Base-by-base conservation (phyloP, 2,797 vertebrate genomes). In the Ispidina lecontei region DNA sequence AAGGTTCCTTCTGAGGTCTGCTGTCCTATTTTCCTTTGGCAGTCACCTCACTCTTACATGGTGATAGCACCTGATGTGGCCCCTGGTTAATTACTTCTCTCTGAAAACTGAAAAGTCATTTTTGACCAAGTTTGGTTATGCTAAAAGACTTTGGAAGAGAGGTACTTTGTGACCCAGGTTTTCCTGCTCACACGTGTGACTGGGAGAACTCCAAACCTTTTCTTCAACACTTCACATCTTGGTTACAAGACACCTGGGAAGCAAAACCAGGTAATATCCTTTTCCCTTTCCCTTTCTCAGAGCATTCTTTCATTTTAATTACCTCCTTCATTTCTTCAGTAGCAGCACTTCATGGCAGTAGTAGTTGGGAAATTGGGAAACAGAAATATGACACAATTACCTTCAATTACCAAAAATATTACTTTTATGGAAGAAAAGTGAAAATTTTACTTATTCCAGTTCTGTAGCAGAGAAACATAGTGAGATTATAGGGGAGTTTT, bases 321-420 rank as follows among this genome's bases (percentile, higher is more conserved):
- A 71, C 39, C 69, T 88, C 63, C 47, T 88, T 26, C 0, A 0
- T 77, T 77, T 33, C 12, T 62, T 52, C 4, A 3, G 46, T 11
- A 78, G 39, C 43, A 90, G 73, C n/a, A 41, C 23, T 70, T 90
- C 44, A 67, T 49, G 31, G n/a, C 43, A 56, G 52, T 60, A 25
- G 29, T 6, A 84, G 16, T 22, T 18, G 2, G 54, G 49, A 87
- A 89, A 65, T 1, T 46, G 80, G 63, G 59, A 88, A 89, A 94
- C 44, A 83, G 49, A 93, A 95, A 91, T 85, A 90, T 69, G 90
- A 94, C 93, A 88, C 86, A 65, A 73, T 85, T 89, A 89, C 67
- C 85, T 83, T 90, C 37, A 81, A 88, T 76, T 96, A 95, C 29
- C 88, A 93, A 97, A 96, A 96, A 96, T 95, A 96, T 37, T 76